These are phyloP conservation scores for Hylaeus anthracinus DNA, from an alignment of 1,140 invertebrate genomes.

Conservation along the genomic window DNA sequence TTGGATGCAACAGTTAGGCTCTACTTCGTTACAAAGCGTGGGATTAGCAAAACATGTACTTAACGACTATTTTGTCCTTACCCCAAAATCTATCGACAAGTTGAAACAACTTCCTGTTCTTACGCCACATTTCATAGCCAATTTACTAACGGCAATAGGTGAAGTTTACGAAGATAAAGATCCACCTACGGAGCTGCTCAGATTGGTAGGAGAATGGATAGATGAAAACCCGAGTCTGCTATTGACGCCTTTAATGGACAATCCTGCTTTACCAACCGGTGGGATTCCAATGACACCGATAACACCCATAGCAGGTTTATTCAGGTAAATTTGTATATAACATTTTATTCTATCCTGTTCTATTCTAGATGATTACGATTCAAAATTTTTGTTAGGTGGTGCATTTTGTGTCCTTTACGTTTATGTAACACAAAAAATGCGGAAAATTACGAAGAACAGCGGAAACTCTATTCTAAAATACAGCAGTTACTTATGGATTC, in stretches of 20 bases:
- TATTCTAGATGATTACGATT: slow-evolving; percentile 17
- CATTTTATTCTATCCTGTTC: neutral
- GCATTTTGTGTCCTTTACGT: slow-evolving; percentile 75
- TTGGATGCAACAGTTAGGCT: slow-evolving; percentile 92
- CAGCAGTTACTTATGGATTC: slow-evolving; percentile 79
- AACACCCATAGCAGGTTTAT: slow-evolving; percentile 89
- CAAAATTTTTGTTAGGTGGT: slow-evolving; percentile 69
- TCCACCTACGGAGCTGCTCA: slow-evolving; percentile 73
- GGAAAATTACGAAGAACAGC: slow-evolving; percentile 65
- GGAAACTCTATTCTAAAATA: slow-evolving; percentile 76
- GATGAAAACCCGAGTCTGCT: slow-evolving; percentile 85
- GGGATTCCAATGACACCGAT: slow-evolving; percentile 91
- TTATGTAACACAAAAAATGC: slow-evolving; percentile 23
- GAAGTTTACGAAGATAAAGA: slow-evolving; percentile 85
- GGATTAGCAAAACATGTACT: slow-evolving; percentile 88
- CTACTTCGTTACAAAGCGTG: slow-evolving; percentile 86
- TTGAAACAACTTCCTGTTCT: slow-evolving; percentile 86
- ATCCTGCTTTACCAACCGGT: slow-evolving; percentile 86
- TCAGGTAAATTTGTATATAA: slow-evolving; percentile 72
- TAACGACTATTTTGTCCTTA: slow-evolving; percentile 89
- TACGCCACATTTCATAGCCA: slow-evolving; percentile 89
- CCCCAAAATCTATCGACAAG: slow-evolving; percentile 84
- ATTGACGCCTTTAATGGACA: slow-evolving; percentile 86
- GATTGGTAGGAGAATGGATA: slow-evolving; percentile 76
- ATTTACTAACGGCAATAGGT: slow-evolving; percentile 90